Percentiles rank a stretch among this genome's conserved stretches.
Conservation (phyloP, 1,140 invertebrate species). For the Brachionus manjavacas region DNA sequence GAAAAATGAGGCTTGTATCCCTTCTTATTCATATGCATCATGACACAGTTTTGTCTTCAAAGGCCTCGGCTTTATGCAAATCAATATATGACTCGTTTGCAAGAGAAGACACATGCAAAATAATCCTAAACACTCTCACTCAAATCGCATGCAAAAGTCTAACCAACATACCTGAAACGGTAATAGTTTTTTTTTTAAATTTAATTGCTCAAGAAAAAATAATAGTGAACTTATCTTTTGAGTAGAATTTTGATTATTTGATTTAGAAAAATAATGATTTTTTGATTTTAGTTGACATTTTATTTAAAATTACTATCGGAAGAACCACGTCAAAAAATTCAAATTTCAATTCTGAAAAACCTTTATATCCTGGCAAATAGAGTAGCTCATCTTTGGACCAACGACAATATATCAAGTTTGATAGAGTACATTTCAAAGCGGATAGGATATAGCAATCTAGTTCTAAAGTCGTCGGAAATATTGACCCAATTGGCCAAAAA, state of each 20-base stretch:
- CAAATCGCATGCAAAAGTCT: slow-evolving; percentile 13
- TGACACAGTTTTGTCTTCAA: not conserved
- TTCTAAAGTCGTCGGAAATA: not conserved
- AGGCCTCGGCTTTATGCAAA: not conserved
- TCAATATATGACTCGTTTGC: slow-evolving; percentile 31
- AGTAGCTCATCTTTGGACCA: not conserved
- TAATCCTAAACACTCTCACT: slow-evolving; percentile 1
- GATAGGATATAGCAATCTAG: not conserved
- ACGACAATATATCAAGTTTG: not conserved
- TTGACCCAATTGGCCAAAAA: not conserved
- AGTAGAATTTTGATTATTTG: not conserved
- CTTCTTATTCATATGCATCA: slow-evolving; percentile 38
- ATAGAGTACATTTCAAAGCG: not conserved
- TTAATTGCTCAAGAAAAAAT: not conserved
- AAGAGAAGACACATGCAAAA: slow-evolving; percentile 26
- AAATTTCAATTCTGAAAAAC: slow-evolving; percentile 14
- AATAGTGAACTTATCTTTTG: not conserved
- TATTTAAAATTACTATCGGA: not conserved
- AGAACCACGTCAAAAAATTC: slow-evolving; percentile 28
- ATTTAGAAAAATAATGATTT: not conserved
- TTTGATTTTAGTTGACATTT: slow-evolving; percentile 5
- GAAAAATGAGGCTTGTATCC: slow-evolving; percentile 38
- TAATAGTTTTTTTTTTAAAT: not conserved
- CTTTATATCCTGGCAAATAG: not conserved
- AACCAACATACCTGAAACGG: slow-evolving; percentile 12